Conservation (phyloP, 2,888 invertebrate genomes). For the Oscheius myriophilus region DNA sequence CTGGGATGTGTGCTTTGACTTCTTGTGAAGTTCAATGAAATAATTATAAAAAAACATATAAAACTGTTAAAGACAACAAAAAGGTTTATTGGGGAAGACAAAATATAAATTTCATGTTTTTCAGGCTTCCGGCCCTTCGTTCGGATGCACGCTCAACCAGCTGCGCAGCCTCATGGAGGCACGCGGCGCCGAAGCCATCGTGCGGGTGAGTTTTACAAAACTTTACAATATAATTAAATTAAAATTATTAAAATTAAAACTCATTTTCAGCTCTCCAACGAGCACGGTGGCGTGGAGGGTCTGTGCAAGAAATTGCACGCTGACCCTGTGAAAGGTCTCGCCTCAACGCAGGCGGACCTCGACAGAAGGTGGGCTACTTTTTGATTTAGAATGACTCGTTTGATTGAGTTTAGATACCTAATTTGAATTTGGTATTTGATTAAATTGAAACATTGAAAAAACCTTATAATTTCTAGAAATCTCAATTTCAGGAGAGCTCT, state of each 20-base stretch:
- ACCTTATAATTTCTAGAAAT: too few species aligned
- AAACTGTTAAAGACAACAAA: not conserved
- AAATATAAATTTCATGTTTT: too few species aligned
- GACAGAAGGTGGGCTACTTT: constrained; percentile 28
- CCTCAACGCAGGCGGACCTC: constrained; percentile 56
- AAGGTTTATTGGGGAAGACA: too few species aligned
- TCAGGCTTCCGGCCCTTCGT: constrained; percentile 15
- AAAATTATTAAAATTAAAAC: not conserved
- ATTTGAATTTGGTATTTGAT: too few species aligned
- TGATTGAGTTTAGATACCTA: too few species aligned
- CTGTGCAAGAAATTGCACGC: constrained; percentile 57
- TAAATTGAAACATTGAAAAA: too few species aligned
- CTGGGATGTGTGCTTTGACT: too few species aligned
- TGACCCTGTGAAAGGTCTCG: constrained; percentile 62
- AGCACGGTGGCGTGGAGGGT: constrained; percentile 65
- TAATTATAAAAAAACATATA: not conserved
- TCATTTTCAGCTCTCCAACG: constrained; percentile 58
- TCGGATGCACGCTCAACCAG: constrained; percentile 82
- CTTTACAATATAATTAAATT: not conserved
- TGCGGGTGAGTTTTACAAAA: constrained; percentile 77
- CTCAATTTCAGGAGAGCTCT: constrained; percentile 43
- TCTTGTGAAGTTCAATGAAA: too few species aligned
- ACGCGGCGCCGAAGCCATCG: constrained; percentile 91
- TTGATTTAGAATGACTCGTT: not conserved
- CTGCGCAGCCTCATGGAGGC: constrained; percentile 98